Base-by-base conservation (phyloP, 2,888 invertebrate species). In the Malacosoma neustria region DNA sequence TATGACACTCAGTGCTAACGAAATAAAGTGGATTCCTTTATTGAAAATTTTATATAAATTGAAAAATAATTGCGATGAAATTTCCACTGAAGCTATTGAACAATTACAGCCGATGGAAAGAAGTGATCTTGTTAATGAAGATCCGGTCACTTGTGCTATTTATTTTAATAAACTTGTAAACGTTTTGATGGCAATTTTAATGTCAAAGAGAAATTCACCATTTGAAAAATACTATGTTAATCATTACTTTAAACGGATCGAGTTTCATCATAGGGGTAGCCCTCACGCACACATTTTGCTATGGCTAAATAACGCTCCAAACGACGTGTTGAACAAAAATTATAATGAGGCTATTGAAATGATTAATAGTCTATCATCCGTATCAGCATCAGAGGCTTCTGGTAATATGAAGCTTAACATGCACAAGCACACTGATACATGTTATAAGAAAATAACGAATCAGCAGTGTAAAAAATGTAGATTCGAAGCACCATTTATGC, bases 221-320 rank as follows among this genome's bases (percentile, higher is more conserved):
- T 66, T 65, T 15, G 54, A 57, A 32, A 5, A 58, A 40, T 58
- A 62, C 35, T 45, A 33, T 9, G 57, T 63, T 49, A 47, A 35
- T 38, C 49, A 64, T 58, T 61, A 57, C 31, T 72, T 71, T 46
- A 32, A 59, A 49, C 45, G 63, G 2, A 63, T 70, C 42, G 67
- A 73, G 44, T 73, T 74, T 35, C 67, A 70, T 39, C 61, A 70
- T 49, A 43, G 55, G 38, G 72, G 67, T 43, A 70, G 69, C 41
- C 68, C 72, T 0, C 65, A 62, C 40, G 70, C 67, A 6, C 72
- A 72, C 30, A 63, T 69, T 48, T 51, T 73, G 22, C 3, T 72
- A 42, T 76, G 72, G 72, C 51, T 74, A 7, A 45, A 65, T 32
- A 33, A 68, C 34, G 72, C 57, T 33, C 69, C 69, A 48, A 53